These are phyloP conservation scores for Vireo griseus DNA, from an alignment of 2,797 vertebrate genomes.

Conservation along the genomic window DNA sequence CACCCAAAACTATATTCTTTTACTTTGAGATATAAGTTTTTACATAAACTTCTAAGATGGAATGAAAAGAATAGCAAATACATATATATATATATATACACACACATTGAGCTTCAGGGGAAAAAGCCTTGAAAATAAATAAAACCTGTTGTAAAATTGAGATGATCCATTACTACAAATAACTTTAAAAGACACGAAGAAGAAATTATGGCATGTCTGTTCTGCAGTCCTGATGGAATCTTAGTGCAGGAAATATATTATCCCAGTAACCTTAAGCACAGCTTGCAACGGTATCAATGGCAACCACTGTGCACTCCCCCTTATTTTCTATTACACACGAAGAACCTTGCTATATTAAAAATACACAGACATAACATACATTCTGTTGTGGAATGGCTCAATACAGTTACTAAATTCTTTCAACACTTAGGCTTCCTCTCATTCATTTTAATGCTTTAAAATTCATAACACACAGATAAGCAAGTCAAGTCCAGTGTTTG, in stretches of 20 bases:
- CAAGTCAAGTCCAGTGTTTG: not conserved
- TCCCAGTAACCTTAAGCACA: slow-evolving; percentile 25
- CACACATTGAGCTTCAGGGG: not conserved
- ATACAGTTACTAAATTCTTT: not conserved
- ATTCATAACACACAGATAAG: not conserved
- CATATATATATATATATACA: not conserved
- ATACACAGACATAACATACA: not conserved
- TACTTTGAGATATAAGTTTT: not conserved
- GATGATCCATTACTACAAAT: not conserved
- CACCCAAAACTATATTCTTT: not conserved
- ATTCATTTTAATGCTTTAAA: slow-evolving; percentile 2
- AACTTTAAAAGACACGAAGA: not conserved
- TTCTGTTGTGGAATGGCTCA: not conserved
- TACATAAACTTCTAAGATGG: not conserved
- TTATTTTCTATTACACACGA: slow-evolving; percentile 24
- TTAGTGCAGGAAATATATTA: not conserved
- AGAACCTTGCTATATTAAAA: slow-evolving; percentile 28
- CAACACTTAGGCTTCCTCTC: not conserved
- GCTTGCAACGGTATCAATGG: not conserved
- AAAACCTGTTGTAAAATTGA: not conserved
- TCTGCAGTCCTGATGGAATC: slow-evolving; percentile 23
- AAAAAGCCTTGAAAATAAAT: slow-evolving; percentile 1
- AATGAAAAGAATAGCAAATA: not conserved
- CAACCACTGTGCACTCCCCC: slow-evolving; percentile 23
- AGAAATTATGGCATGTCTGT: slow-evolving; percentile 9